A percentile compares a stretch with the other conserved stretches of the same genome.
Evolutionary conservation across 2,797 vertebrate genomes (phyloP).

Genomic region (Myotis daubentonii): DNA sequence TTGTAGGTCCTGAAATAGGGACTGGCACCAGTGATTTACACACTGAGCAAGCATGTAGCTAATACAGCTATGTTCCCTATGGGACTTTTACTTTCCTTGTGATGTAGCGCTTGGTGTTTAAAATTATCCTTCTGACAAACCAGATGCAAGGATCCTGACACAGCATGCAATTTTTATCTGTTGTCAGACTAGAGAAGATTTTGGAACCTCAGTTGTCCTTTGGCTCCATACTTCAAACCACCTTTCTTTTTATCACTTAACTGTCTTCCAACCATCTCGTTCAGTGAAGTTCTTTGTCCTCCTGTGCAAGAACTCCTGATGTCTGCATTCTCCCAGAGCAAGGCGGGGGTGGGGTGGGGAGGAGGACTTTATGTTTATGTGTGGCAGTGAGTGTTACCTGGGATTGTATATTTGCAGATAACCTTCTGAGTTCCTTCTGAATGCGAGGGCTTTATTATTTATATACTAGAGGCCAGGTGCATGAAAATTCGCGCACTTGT

Average conservation of each 20-base stretch:
- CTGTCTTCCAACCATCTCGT: not conserved
- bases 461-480: not conserved
- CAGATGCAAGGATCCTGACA: not conserved
- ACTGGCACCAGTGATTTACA: not conserved
- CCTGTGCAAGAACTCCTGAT: not conserved
- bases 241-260: not conserved
- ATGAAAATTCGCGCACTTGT: too few relatives aligned
- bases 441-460: not conserved
- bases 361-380: not conserved
- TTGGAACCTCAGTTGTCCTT: not conserved
- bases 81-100: not conserved
- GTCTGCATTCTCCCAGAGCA: not conserved
- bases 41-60: not conserved
- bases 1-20: not conserved
- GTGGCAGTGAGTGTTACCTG: not conserved
- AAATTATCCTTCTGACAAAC: not conserved
- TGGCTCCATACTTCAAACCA: not conserved
- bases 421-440: not conserved
- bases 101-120: not conserved
- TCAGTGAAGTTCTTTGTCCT: not conserved
- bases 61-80: not conserved
- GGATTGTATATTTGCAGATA: not conserved
- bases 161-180: not conserved
- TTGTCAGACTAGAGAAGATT: not conserved
- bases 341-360: accelerated